Evolutionary conservation across 2,797 vertebrate species (phyloP), one percentile per base, ranked within the genome.

Genomic region (Chrosomus eos): DNA sequence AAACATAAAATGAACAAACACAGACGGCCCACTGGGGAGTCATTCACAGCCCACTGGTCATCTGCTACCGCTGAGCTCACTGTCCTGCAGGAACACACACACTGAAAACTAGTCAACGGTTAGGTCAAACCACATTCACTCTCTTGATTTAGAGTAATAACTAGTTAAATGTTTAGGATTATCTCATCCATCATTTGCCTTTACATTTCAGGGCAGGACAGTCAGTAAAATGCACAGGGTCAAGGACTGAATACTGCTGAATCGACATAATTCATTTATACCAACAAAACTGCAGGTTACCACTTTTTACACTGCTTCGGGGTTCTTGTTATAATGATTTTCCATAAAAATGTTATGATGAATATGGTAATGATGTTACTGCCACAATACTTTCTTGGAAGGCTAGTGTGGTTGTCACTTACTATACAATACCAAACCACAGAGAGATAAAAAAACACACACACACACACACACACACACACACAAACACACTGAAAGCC

Each of bases 1-100:
- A 40, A 28, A 66, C 81, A 83, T 76, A 83, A 83, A 53, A 83
- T 75, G 21, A 74, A 75, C 21, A 83, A 83, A 45, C 51, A 62
- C 26, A 60, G 43, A 75, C 23, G 43, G 31, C 31, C 40, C 58
- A 53, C 81, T 28, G 45, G 60, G 58, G 81, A 83, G 40, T 38
- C 58, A 66, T 55, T 48, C 62, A 75, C 62, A 66, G 43, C 3
- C 31, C 28, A 8, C 28, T 21, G 60, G 36, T 62, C 40, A 21
- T 72, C 53, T 70, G 51, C 18, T 4, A 5, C 62, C 18, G 45
- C 53, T 36, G 48, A 21, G 60, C 23, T 16, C 48, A 28, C 18
- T 16, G 33, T 36, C 26, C 79, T 58, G 67, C 23, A 26, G 62
- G 21, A 67, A 67, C 18, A 9, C 19, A 64, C 40, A n/a, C 10